Percentiles rank a stretch among this genome's conserved stretches.
Evolutionary conservation across 2,888 invertebrate genomes (phyloP).

Genomic region (Ferrisia virgata): DNA sequence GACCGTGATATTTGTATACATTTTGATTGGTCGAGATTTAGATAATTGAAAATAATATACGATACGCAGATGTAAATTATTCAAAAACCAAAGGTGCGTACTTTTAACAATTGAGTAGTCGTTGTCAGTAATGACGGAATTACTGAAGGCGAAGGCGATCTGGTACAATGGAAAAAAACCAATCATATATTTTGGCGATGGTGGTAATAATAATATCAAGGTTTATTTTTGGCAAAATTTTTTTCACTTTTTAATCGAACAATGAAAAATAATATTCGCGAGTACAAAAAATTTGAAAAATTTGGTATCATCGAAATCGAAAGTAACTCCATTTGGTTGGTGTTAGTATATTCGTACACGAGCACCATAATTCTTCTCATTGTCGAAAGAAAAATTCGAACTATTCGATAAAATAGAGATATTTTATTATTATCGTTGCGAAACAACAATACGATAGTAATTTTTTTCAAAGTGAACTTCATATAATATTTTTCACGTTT

Average conservation of each 20-base stretch:
- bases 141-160: background rate
- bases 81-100: no score
- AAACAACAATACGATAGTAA: background rate
- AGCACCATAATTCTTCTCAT: background rate
- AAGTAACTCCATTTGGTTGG: background rate
- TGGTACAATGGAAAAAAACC: background rate
- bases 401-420: background rate
- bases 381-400: background rate
- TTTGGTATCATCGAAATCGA: no score
- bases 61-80: no score
- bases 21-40: background rate
- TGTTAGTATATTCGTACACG: background rate
- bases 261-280: no score
- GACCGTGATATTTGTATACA: no score
- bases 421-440: background rate
- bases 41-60: no score
- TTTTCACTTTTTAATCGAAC: no score
- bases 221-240: background rate
- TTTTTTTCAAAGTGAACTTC: background rate
- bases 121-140: background rate
- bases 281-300: no score
- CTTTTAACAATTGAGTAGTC: no score
- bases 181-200: background rate
- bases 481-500: background rate
- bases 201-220: background rate